phyloP scores from a whole-genome alignment of 2,888 invertebrate genomes.

The Caenorhabditis becei region DNA sequence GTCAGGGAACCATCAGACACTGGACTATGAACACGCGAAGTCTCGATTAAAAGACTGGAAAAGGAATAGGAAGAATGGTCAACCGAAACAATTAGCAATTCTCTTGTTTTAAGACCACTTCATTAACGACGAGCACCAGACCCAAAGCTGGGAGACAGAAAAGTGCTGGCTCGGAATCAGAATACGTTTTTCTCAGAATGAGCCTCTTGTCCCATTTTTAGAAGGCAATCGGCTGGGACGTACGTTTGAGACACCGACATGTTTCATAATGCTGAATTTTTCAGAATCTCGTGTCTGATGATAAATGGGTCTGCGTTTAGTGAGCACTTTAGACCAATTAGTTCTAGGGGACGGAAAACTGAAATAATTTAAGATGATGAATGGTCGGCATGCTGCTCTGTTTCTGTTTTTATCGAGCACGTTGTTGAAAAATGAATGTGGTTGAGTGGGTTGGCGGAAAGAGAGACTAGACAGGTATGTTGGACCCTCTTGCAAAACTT shows the following conservation, averaged over 20 bases:
- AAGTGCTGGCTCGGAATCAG: conserved; percentile 6
- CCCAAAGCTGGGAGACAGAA: not conserved
- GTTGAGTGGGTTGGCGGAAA: conserved; percentile 1
- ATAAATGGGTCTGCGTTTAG: conserved; percentile 32
- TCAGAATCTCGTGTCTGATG: conserved; percentile 44
- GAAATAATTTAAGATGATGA: conserved; percentile 27
- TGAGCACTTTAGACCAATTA: conserved; percentile 34
- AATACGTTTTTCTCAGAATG: conserved; percentile 23
- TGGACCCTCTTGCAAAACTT: not conserved
- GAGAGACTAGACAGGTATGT: conserved; percentile 1
- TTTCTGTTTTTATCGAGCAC: conserved; percentile 2
- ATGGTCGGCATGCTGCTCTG: not conserved
- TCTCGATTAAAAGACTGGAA: not conserved
- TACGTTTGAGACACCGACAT: conserved; percentile 46
- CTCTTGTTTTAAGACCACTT: conserved; percentile 8
- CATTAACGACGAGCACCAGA: not conserved
- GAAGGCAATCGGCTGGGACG: conserved; percentile 10
- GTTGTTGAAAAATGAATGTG: not conserved
- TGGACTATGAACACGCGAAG: not conserved
- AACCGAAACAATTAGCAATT: conserved; percentile 2
- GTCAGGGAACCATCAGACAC: not conserved
- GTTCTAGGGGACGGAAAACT: conserved; percentile 23
- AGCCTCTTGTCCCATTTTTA: conserved; percentile 14
- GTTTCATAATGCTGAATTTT: conserved; percentile 45
- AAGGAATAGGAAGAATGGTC: not conserved